Conservation (phyloP, 2,113 vertebrate species). For the Eubucco bourcierii region DNA sequence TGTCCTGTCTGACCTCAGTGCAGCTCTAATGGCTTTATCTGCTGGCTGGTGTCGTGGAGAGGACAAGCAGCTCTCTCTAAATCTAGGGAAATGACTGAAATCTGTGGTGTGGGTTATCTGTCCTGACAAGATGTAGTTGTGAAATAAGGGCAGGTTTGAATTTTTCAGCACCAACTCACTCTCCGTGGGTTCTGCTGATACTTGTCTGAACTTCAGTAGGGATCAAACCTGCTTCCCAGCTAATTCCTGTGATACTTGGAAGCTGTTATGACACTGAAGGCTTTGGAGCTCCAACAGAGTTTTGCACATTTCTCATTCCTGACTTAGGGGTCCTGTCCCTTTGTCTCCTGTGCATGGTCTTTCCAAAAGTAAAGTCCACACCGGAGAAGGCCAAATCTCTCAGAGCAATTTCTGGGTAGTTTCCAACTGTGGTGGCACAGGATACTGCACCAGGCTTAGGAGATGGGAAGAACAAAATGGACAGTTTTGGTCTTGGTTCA, state of each 20-base stretch:
- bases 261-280: neutral
- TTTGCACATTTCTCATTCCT: fast-evolving
- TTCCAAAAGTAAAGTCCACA: neutral
- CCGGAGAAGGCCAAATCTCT: fast-evolving
- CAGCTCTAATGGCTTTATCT: neutral
- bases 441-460: fast-evolving
- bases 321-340: fast-evolving
- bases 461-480: fast-evolving
- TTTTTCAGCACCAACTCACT: neutral
- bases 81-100: neutral
- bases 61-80: no score
- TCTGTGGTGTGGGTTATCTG: neutral
- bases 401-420: neutral
- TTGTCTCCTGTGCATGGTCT: fast-evolving
- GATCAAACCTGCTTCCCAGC: neutral
- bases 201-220: neutral
- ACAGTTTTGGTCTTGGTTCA: neutral
- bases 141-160: neutral
- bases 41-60: fast-evolving
- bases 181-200: neutral
- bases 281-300: neutral
- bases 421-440: neutral
- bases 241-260: fast-evolving
- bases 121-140: neutral
- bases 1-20: neutral